These are phyloP conservation scores for Selenia dentaria DNA, from an alignment of 2,888 invertebrate genomes.

Conservation along the genomic window DNA sequence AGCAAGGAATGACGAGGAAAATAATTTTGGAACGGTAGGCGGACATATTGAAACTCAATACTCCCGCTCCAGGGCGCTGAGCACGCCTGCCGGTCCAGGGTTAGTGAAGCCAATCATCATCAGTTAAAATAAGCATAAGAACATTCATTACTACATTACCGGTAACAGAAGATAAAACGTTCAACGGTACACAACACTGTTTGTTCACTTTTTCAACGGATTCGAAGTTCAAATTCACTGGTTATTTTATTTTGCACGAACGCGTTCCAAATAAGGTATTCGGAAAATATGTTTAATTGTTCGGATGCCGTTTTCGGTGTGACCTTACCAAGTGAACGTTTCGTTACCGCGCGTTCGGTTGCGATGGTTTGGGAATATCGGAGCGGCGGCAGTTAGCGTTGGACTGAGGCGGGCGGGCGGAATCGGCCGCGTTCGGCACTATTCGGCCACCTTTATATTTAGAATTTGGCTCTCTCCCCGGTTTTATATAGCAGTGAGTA, in stretches of 20 bases:
- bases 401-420: constrained; percentile 82
- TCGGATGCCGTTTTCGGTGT: constrained; percentile 56
- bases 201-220: constrained; percentile 68
- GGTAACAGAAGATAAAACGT: constrained; percentile 64
- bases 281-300: constrained; percentile 38
- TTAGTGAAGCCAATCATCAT: constrained; percentile 42
- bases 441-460: constrained; percentile 83
- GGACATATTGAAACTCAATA: constrained; percentile 79
- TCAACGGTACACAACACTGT: constrained; percentile 67
- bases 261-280: constrained; percentile 57
- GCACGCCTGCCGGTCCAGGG: constrained; percentile 48
- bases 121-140: constrained; percentile 47
- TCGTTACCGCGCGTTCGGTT: constrained; percentile 70
- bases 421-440: constrained; percentile 71
- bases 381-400: constrained; percentile 77
- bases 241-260: constrained; percentile 51
- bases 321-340: constrained; percentile 68
- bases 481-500: constrained; percentile 85
- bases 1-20: constrained; percentile 57
- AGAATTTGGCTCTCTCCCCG: constrained; percentile 87
- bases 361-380: constrained; percentile 72
- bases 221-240: constrained; percentile 58
- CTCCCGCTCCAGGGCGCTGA: constrained; percentile 67
- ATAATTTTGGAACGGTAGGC: constrained; percentile 72
- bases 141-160: constrained; percentile 58